These are phyloP conservation scores for Idaea biselata DNA, from an alignment of 2,888 invertebrate genomes.

Conservation along the genomic window DNA sequence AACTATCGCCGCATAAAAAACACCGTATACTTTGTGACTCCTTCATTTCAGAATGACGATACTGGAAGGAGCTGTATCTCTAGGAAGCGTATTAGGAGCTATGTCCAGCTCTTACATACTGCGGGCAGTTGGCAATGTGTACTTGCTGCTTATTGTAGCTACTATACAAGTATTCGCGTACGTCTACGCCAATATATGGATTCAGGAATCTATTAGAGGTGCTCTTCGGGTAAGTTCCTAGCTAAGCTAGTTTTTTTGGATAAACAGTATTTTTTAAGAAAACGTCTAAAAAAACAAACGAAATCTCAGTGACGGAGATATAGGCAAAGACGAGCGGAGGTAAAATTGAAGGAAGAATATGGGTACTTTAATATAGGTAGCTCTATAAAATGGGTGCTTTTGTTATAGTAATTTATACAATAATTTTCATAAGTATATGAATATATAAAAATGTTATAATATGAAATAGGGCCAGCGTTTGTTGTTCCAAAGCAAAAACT, in stretches of 20 bases:
- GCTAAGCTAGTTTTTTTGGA: not conserved
- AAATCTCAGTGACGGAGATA: too few species aligned
- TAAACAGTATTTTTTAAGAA: too few species aligned
- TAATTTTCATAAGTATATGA: too few species aligned
- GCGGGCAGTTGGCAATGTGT: conserved; percentile 73
- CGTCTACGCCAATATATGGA: conserved; percentile 65
- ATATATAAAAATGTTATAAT: too few species aligned
- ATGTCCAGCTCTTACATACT: conserved; percentile 82
- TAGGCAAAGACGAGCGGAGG: too few species aligned
- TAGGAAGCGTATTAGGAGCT: conserved; percentile 83
- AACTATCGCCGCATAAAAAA: not conserved
- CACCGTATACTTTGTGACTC: conserved; percentile 22
- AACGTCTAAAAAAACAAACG: too few species aligned
- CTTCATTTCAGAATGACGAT: conserved; percentile 80
- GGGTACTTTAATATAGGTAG: too few species aligned
- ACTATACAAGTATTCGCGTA: conserved; percentile 65
- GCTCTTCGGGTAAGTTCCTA: conserved; percentile 50
- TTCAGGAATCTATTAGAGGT: conserved; percentile 77
- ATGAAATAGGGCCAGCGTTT: too few species aligned
- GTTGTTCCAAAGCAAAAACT: too few species aligned
- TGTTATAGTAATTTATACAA: too few species aligned
- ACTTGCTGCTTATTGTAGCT: conserved; percentile 71
- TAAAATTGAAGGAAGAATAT: too few species aligned
- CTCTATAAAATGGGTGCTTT: too few species aligned
- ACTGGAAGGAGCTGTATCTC: conserved; percentile 80